Evolutionary conservation across 92 coral and sea anemone species (phyloP), one percentile per base, ranked within the genome.

Genomic region (Heliopora coerulea): DNA sequence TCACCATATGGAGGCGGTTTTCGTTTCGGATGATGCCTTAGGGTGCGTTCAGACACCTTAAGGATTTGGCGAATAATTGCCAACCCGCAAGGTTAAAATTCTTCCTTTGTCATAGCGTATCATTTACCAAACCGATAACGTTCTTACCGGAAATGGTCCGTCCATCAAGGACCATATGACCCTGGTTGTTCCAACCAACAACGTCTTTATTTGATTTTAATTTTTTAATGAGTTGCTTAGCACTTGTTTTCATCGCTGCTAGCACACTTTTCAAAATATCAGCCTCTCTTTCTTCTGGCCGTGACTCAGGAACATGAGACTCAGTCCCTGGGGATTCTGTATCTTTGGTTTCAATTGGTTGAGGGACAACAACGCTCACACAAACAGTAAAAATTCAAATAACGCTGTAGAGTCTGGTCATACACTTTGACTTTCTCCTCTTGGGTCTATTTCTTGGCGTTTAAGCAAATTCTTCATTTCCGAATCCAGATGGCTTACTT

Each of bases 371-470:
- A n/a, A n/a, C n/a, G n/a, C n/a, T n/a, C n/a, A n/a, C n/a, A n/a
- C n/a, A n/a, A n/a, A 61, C 78, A 48, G 11, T 83, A 83, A 62
- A 68, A 83, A 17, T 61, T 83, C 40, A 60, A 60, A 56, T 78
- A 83, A 27, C 64, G 62, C 57, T 75, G 81, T 1, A 75, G 40
- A 1, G 42, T 33, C 25, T 83, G 87, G 28, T 60, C 60, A 32
- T 83, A 83, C 1, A 62, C 19, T 6, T 17, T 54, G 0, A 59
- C 79, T 69, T 83, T 83, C 40, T 69, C 74, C 27, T 83, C 83
- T 39, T 68, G 70, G 4, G 70, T 33, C 52, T 75, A 35, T n/a
- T 44, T 82, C 86, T 9, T 59, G 25, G 3, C 80, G 78, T 3
- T 72, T 26, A 12, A 82, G 25, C 17, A 82, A 19, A 9, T 15